These are phyloP conservation scores for Brachionus rotundiformis DNA, from an alignment of 1,140 invertebrate genomes.

Conservation along the genomic window DNA sequence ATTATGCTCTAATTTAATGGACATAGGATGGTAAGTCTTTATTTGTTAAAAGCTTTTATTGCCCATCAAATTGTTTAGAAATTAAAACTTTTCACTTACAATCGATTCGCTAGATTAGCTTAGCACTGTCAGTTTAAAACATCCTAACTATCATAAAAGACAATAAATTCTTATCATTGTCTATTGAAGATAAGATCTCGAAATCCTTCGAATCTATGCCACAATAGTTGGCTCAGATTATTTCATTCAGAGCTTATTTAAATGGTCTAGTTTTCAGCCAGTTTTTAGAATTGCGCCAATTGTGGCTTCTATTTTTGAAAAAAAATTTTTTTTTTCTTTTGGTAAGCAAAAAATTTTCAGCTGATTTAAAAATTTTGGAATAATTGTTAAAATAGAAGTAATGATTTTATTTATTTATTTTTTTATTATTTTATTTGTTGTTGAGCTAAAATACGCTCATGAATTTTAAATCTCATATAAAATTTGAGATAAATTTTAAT, in stretches of 20 bases:
- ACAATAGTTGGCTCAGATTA: neutral
- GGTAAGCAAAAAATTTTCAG: neutral
- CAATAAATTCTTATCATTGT: neutral
- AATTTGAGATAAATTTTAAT: slow-evolving; percentile 22
- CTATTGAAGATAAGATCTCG: neutral
- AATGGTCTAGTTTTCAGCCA: too few relatives aligned
- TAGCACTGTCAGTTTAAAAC: neutral
- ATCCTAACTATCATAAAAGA: neutral
- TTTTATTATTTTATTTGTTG: neutral
- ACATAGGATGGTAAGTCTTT: slow-evolving; percentile 13
- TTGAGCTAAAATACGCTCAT: neutral
- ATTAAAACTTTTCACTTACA: neutral
- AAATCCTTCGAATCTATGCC: too few relatives aligned
- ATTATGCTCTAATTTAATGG: slow-evolving; percentile 19
- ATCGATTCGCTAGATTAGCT: neutral
- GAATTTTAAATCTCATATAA: neutral
- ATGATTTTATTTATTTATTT: neutral
- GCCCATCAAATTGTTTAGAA: slow-evolving; percentile 14
- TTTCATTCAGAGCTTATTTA: too few relatives aligned
- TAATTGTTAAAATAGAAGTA: neutral
- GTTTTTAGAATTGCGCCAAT: too few relatives aligned
- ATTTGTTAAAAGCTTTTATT: slow-evolving; percentile 11
- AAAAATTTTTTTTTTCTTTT: too few relatives aligned
- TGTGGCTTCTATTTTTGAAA: too few relatives aligned
- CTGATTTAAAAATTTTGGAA: neutral